Base-by-base conservation (phyloP, 1,140 invertebrate genomes). In the Cardiocondyla obscurior region DNA sequence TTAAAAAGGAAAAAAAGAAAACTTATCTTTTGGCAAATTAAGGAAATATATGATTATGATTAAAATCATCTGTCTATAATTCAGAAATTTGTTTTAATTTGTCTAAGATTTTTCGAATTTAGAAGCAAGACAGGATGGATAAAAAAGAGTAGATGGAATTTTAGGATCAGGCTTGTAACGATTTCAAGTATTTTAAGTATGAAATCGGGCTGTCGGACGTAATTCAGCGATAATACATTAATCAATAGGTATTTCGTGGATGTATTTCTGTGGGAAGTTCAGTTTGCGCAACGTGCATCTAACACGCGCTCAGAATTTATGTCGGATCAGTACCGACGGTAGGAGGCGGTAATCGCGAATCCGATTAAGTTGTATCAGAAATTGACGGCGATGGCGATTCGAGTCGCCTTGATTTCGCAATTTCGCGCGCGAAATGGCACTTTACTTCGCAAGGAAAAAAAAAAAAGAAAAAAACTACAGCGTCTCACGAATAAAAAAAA, bases 351-450 rank as follows among this genome's bases (percentile, higher is more conserved):
- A 49, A 67, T 6, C 6, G 25, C 65, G 44, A 49, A 49, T 69
- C 44, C n/a, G 44, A 69, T 49, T 69, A 51, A 69, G 44, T 49
- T 49, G 28, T 69, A 51, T 33, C 65, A 33, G 46, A 6, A 36
- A 33, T n/a, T n/a, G n/a, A n/a, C n/a, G 22, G n/a, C n/a, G 65
- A 70, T 14, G 8, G 19, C 12, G 39, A 72, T 36, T 2, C 10
- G 4, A 57, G 14, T 8, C 7, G 69, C 33, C 12, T 30, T 10
- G 28, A 16, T 73, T 73, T 73, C 16, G 22, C 22, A 73, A 72
- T 60, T 60, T 36, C 6, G 6, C 10, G 7, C 33, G 65, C 14
- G 25, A 42, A 25, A 57, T 7, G 30, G 30, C 25, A 69, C 49
- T 72, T 72, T 57, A 19, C 10, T 16, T 19, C 49, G 67, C 30